Evolutionary conservation across 2,113 vertebrate genomes (phyloP), one percentile per base, ranked within the genome.

Genomic region (Rhinoptilus africanus): DNA sequence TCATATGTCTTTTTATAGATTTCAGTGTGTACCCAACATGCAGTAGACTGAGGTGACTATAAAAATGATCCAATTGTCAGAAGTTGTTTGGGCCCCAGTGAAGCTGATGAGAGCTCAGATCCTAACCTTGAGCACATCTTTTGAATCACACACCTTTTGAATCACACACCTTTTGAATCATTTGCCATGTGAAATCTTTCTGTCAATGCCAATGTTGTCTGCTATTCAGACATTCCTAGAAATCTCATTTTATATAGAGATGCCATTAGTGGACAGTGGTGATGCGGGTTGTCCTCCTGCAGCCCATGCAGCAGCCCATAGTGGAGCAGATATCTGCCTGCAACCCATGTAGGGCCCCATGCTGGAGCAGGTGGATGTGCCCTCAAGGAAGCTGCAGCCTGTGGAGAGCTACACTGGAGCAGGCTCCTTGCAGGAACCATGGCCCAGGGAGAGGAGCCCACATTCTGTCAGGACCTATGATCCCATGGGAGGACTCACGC

Each of bases 291-390:
- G 69, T 43, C 19, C 27, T 9, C 30, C 35, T 51, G 28, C 17
- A 41, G 59, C 13, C 28, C 30, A 20, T 37, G 51, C 39, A 81
- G 12, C n/a, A n/a, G n/a, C 20, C 21, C 16, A 37, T 3, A 3
- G 21, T 24, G 16, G 63, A 56, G 26, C 8, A 56, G 34, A 68
- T 37, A 15, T 24, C 12, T n/a, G 20, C 21, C 16, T 47, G 7
- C 10, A 39, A 7, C 19, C 21, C 4, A 0, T 47, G 41, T 14
- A 47, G 21, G 16, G 68, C 6, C 13, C 12, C 8, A 12, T 0
- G 7, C 13, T 3, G 9, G 8, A 68, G 39, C 41, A 68, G 28
- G 16, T 26, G 27, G 51, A 43, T 43, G 9, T 24, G 21, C 37
- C 39, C 39, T 56, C 30, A 57, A 45, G 39, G 39, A 57, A n/a